A percentile compares a stretch with the other conserved stretches of the same genome.
Evolutionary conservation across 2,797 vertebrate species (phyloP).

Genomic region (Aratinga solstitialis): DNA sequence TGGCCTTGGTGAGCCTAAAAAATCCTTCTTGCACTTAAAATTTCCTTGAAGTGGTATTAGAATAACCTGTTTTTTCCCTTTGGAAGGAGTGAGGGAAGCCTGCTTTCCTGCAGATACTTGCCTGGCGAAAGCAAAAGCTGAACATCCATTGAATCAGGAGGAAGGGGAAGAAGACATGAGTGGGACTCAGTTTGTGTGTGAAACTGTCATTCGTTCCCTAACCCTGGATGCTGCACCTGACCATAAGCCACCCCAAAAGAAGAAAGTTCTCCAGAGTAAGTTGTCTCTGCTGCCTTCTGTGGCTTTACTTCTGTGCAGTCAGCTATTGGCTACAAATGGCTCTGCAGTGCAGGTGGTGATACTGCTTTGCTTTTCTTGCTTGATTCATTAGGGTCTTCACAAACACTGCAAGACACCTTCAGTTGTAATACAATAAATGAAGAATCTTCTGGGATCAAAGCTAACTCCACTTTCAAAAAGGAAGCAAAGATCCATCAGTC

Average conservation of each 20-base stretch:
- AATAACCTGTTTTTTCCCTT: not conserved
- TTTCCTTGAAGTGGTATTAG: not conserved
- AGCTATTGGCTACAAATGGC: not conserved
- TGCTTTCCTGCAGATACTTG: slow-evolving; percentile 70
- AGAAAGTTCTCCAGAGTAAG: slow-evolving; percentile 80
- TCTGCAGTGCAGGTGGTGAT: not conserved
- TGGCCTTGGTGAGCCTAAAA: not conserved
- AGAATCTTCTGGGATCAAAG: not conserved
- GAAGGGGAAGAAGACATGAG: slow-evolving; percentile 96
- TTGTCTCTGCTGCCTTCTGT: not conserved
- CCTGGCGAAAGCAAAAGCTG: slow-evolving; percentile 65
- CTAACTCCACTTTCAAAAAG: not conserved
- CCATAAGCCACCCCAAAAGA: slow-evolving; percentile 84
- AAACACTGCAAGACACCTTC: not conserved
- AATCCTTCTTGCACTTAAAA: rapidly evolving
- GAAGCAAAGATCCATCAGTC: not conserved
- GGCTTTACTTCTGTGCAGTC: not conserved
- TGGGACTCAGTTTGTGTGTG: slow-evolving; percentile 96
- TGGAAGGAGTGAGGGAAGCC: not conserved
- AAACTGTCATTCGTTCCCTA: slow-evolving; percentile 95
- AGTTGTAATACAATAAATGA: slow-evolving; percentile 21
- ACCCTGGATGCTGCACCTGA: slow-evolving; percentile 95
- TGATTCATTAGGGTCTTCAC: slow-evolving; percentile 8
- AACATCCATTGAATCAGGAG: slow-evolving; percentile 76
- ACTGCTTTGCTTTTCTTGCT: not conserved